Evolutionary conservation across 35 echinoderm and acorn worm species (phyloP).

Genomic region (Hemicentrotus pulcherrimus): DNA sequence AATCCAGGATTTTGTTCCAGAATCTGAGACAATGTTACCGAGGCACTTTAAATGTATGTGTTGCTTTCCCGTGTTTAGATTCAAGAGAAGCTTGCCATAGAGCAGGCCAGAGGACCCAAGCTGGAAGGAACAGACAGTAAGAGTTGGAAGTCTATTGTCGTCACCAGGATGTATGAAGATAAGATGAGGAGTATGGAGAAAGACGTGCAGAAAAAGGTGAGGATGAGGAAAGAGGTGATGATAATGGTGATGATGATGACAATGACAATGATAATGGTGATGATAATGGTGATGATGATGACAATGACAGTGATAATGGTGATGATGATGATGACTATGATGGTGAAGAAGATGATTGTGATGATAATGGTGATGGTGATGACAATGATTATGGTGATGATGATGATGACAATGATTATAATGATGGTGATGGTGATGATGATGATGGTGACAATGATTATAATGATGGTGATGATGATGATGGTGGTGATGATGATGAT

Average conservation of each 20-base stretch:
- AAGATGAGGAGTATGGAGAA: constrained; percentile 93
- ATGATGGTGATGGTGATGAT: neutral
- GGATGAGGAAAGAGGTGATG: neutral
- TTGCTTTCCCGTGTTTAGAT: constrained; percentile 4
- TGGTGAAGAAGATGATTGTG: neutral
- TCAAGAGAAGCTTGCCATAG: constrained; percentile 84
- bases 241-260: neutral
- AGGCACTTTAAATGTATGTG: too few relatives aligned
- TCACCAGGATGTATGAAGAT: constrained; percentile 98
- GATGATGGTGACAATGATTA: neutral
- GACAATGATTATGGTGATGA: neutral
- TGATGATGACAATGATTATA: neutral
- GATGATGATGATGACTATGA: neutral
- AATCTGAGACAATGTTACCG: too few relatives aligned
- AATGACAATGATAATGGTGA: neutral
- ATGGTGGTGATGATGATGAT: neutral
- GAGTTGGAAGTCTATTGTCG: constrained; percentile 99
- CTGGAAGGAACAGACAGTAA: constrained; percentile 82
- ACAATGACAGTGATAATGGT: neutral
- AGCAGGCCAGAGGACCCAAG: constrained; percentile 82
- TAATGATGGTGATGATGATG: neutral
- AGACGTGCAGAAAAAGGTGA: constrained; percentile 94
- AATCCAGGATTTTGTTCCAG: too few relatives aligned
- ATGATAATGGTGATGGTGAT: neutral
- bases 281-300: neutral